Percentiles rank a stretch among this genome's conserved stretches.
These are phyloP conservation scores for Ridgeia piscesae DNA, from an alignment of 1,140 invertebrate genomes.

Conservation along the genomic window DNA sequence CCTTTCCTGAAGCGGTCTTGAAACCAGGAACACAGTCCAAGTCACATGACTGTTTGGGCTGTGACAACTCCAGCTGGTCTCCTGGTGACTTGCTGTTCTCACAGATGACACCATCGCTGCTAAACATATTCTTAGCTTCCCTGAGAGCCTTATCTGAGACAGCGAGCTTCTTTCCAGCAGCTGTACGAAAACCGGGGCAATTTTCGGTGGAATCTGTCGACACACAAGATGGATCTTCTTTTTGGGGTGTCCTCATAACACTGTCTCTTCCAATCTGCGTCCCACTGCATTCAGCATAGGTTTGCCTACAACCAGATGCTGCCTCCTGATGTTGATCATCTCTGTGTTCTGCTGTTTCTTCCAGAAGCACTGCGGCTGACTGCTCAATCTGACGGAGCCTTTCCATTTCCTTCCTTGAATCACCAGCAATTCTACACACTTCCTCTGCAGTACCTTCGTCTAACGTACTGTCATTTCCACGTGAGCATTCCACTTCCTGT, in stretches of 20 bases:
- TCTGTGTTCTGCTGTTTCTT: neutral
- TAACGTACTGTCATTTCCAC: neutral
- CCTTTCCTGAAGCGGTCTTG: neutral
- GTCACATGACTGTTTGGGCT: neutral
- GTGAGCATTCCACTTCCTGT: neutral
- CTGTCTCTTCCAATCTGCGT: neutral
- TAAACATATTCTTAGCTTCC: conserved; percentile 1
- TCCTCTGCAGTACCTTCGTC: neutral
- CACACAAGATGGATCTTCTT: neutral
- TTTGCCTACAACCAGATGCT: neutral
- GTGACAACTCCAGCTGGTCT: neutral
- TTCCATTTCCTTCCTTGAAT: neutral
- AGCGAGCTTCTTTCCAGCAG: neutral
- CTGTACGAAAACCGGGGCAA: neutral
- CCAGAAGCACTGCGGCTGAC: neutral
- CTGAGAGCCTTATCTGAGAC: neutral
- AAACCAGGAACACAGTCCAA: neutral
- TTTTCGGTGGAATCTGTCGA: neutral
- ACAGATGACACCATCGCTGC: neutral
- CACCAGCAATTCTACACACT: neutral
- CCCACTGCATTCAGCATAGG: neutral
- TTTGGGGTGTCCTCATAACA: neutral
- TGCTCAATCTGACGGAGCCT: neutral
- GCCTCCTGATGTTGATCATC: neutral
- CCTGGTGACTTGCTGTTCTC: neutral